Base-by-base conservation (phyloP, 2,888 invertebrate genomes). In the Anthophora plumipes region DNA sequence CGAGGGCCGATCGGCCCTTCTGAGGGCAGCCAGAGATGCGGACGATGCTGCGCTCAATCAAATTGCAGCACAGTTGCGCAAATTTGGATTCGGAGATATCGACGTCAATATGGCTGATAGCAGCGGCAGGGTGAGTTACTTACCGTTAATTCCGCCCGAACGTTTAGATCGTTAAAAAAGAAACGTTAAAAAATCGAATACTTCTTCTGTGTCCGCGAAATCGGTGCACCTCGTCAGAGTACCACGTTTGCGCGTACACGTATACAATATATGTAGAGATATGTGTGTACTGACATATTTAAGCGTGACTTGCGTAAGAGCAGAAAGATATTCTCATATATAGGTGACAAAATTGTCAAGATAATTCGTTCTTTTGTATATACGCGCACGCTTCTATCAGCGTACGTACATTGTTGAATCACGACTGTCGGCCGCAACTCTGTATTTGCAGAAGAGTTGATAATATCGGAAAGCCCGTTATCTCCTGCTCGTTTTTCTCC, bases 41-140 rank as follows among this genome's bases (percentile, higher is more conserved):
- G 95, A 95, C 85, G 95, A 95, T 79, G 90, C 91, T 31, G 87
- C 91, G 37, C 90, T 95, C 55, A 92, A 92, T 80, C 94, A 94
- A 66, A 91, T 94, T 54, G 91, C 95, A 57, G 89, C 93, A 46
- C 93, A 93, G 80, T 93, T 93, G 31, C 90, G 93, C 54, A 91
- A 93, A 73, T 87, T 89, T 20, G 91, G 90, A 31, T 70, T 90
- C 1, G 94, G 94, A 0, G 93, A 94, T 68, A 91, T 93, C 64
- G 94, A 95, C 82, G 90, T 95, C 83, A 95, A 95, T 90, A 94
- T 94, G 31, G 92, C 93, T 5, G 95, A 95, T 89, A 92, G 92
- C 85, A 95, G 95, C 88, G 95, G 95, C 89, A 93, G 95, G 94
- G 95, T 95, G 89, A 95, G 95, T 92, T 17, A 1, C 43, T 0